Percentiles rank a stretch among this genome's conserved stretches.
phyloP scores from a whole-genome alignment of 1,140 invertebrate species.

The Drosophila setifemur region DNA sequence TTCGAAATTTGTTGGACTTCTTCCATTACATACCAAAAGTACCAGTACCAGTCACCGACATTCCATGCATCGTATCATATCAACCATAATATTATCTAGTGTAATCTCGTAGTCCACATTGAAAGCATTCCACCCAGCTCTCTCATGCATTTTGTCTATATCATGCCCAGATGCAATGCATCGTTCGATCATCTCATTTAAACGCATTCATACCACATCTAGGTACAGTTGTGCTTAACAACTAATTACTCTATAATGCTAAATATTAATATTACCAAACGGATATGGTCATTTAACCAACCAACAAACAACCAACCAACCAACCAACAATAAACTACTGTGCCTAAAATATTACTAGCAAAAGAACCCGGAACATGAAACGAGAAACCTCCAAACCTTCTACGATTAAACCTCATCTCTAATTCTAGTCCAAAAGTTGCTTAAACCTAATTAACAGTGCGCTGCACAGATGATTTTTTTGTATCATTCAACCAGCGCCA shows the following conservation, averaged over 20 bases:
- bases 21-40: conserved; percentile 33
- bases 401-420: conserved; percentile 47
- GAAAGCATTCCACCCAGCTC: conserved; percentile 44
- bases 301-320: conserved; percentile 41
- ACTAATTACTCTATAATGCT: conserved; percentile 65
- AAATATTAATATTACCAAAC: conserved; percentile 76
- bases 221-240: conserved; percentile 79
- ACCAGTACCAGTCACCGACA: conserved; percentile 31
- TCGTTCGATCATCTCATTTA: conserved; percentile 58
- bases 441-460: conserved; percentile 58
- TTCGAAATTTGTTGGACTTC: conserved; percentile 50
- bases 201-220: conserved; percentile 51
- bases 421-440: conserved; percentile 67
- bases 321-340: conserved; percentile 52
- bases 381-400: conserved; percentile 44
- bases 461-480: conserved; percentile 32
- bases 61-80: conserved; percentile 33
- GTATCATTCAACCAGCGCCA: conserved; percentile 50
- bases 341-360: conserved; percentile 63
- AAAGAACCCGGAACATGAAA: conserved; percentile 39
- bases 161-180: conserved; percentile 68
- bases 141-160: conserved; percentile 75
- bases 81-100: conserved; percentile 36
- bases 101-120: conserved; percentile 64
- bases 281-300: conserved; percentile 83